A percentile compares a stretch with the other conserved stretches of the same genome.
Evolutionary conservation across 2,113 vertebrate species (phyloP).

Genomic region (Pteropus alecto): DNA sequence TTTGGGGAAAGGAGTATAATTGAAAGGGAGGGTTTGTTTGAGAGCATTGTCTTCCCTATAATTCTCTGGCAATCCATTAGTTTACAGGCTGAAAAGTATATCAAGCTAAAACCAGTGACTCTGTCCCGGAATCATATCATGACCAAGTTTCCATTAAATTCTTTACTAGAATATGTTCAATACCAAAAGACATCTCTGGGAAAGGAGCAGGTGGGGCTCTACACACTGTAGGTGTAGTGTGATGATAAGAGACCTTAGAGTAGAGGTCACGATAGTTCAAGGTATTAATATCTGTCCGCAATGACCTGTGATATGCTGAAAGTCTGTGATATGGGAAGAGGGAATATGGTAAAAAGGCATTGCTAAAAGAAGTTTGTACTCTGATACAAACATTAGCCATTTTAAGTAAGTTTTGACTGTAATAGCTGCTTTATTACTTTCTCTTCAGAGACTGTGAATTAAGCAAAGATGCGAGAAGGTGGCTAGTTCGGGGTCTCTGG

Average conservation of each 20-base stretch:
- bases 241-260: background rate
- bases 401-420: background rate
- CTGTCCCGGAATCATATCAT: background rate
- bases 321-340: background rate
- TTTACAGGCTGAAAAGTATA: background rate
- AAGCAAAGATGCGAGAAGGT: background rate
- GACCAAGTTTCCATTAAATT: background rate
- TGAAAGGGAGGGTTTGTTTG: background rate
- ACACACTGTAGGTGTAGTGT: background rate
- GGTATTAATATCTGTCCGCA: background rate
- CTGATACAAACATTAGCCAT: background rate
- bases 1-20: background rate
- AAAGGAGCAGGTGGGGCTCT: background rate
- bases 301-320: background rate
- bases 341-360: background rate
- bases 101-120: background rate
- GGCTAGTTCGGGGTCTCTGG: background rate
- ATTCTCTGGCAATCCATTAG: background rate
- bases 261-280: background rate
- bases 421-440: background rate
- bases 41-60: background rate
- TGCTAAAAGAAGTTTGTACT: background rate
- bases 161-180: background rate
- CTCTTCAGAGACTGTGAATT: background rate
- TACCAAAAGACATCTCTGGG: background rate